Base-by-base conservation (phyloP, 2,888 invertebrate species). In the Theretra japonica region DNA sequence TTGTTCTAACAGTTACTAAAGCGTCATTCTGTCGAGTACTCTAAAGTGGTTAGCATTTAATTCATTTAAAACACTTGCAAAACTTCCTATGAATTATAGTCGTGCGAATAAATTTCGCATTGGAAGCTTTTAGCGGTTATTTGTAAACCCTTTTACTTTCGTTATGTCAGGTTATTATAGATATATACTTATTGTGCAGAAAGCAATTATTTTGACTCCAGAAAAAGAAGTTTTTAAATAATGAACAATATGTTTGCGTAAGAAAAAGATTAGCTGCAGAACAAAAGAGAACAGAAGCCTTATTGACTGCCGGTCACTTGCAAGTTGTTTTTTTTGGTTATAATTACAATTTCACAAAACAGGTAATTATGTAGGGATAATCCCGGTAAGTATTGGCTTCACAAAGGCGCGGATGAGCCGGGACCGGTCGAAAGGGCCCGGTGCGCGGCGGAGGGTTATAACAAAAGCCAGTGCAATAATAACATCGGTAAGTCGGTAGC, bases 401-500 rank as follows among this genome's bases (percentile, higher is more conserved):
- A 93, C 93, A 92, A 93, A 84, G 75, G 86, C 69, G 71, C 78
- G 87, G 89, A 87, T 87, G 86, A 88, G 81, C 83, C 79, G 76
- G 70, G 76, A 77, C 75, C 82, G 83, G 80, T 76, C 83, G 83
- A 79, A 86, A 81, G 79, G 84, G 87, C 90, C 90, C 88, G 90
- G 86, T 90, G 90, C 81, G 83, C 87, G 81, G 77, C 84, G 77
- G 86, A 88, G 88, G 88, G 88, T 81, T 85, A 77, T 80, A 86
- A 94, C 91, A 93, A 93, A 84, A 82, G 89, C 75, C 76, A 84
- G 79, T 83, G 77, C 87, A 86, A 89, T 91, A 92, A 91, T 90
- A 91, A 90, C 89, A 92, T 90, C 90, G 88, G 81, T 86, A 93
- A 93, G 93, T 93, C 93, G 94, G 93, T 93, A 93, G 94, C 93